These are phyloP conservation scores for Abrostola triplasia DNA, from an alignment of 2,888 invertebrate genomes.

Conservation along the genomic window DNA sequence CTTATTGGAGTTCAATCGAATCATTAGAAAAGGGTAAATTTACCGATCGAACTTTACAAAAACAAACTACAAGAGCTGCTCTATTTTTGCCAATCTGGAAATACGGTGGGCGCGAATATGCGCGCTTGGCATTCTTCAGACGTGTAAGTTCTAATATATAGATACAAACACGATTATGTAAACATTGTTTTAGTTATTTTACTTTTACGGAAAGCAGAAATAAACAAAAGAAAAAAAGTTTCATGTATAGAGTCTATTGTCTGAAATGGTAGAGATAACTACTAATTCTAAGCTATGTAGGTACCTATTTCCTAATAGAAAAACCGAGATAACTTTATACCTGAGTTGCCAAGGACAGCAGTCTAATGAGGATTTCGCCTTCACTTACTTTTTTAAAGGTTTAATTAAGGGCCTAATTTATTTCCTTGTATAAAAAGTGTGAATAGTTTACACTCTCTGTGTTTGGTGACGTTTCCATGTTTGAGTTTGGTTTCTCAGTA, in stretches of 20 bases:
- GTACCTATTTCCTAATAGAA: background rate
- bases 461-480: background rate
- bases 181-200: too few relatives aligned
- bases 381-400: background rate
- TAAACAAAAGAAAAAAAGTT: too few relatives aligned
- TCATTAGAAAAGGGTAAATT: background rate
- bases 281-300: background rate
- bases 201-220: too few relatives aligned
- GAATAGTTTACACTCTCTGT: background rate
- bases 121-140: background rate
- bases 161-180: background rate
- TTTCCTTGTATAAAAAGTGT: background rate
- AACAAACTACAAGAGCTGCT: background rate
- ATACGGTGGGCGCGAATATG: background rate
- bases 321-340: background rate
- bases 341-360: background rate
- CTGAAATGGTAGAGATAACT: too few relatives aligned
- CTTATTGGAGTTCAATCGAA: conserved; percentile 1
- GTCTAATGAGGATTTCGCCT: background rate
- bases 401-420: background rate
- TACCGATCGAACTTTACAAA: background rate
- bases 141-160: background rate
- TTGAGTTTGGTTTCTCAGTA: background rate
- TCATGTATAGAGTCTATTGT: too few relatives aligned
- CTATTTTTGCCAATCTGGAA: background rate